Conservation (phyloP, 2,797 vertebrate genomes). For the Neoniphon sammara region DNA sequence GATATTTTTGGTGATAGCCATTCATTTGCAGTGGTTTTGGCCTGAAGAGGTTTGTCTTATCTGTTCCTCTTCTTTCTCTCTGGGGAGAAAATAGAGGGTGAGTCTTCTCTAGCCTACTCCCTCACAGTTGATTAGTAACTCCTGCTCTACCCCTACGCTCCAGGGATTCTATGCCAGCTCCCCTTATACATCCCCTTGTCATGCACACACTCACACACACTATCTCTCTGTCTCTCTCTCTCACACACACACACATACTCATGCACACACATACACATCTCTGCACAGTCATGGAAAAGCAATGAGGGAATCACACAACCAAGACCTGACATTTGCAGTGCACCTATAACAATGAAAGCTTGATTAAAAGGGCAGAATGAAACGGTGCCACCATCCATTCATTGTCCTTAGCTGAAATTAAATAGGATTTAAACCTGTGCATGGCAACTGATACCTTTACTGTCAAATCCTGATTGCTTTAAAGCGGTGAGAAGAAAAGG, state of each 20-base stretch:
- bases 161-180: conserved; percentile 75
- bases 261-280: conserved; percentile 35
- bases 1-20: conserved; percentile 74
- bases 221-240: conserved; percentile 27
- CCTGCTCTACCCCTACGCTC: conserved; percentile 74
- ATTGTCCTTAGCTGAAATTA: conserved; percentile 74
- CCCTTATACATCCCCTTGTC: conserved; percentile 74
- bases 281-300: conserved; percentile 70
- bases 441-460: conserved; percentile 69
- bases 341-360: conserved; percentile 76
- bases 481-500: conserved; percentile 63
- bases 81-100: conserved; percentile 66
- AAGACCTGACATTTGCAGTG: conserved; percentile 76
- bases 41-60: conserved; percentile 78
- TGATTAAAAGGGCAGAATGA: conserved; percentile 80
- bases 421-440: conserved; percentile 78
- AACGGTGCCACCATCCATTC: conserved; percentile 70
- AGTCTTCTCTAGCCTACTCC: conserved; percentile 70
- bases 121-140: conserved; percentile 82
- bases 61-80: conserved; percentile 71
- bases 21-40: conserved; percentile 74
- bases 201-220: conserved; percentile 63
- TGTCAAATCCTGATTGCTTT: conserved; percentile 74
- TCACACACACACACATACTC: conserved; percentile 31
- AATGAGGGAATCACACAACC: conserved; percentile 72